Conservation (phyloP, 1,140 invertebrate genomes). For the Nomia melanderi region DNA sequence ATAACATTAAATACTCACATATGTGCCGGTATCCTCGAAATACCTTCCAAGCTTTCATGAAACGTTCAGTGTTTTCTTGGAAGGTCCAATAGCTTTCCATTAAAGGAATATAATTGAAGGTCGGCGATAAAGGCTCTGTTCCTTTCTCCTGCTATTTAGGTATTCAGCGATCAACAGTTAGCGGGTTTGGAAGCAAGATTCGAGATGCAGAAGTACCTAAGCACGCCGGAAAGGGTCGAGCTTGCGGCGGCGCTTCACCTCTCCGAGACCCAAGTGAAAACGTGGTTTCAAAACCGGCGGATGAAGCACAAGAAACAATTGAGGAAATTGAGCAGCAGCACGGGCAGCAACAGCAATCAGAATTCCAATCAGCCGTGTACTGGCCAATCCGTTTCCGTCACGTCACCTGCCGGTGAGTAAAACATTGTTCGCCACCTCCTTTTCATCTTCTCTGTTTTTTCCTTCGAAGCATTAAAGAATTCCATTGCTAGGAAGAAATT, state of each 20-base stretch:
- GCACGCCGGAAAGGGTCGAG: slow-evolving; percentile 97
- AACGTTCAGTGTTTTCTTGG: no score
- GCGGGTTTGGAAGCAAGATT: slow-evolving; percentile 97
- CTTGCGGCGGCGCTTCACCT: slow-evolving; percentile 94
- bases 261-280: slow-evolving; percentile 99
- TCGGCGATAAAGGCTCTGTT: background rate
- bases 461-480: background rate
- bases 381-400: slow-evolving; percentile 67
- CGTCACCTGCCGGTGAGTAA: slow-evolving; percentile 74
- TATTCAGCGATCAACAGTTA: slow-evolving; percentile 98
- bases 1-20: no score
- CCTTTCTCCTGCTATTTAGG: slow-evolving; percentile 64
- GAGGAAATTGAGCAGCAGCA: slow-evolving; percentile 84
- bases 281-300: slow-evolving; percentile 98
- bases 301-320: slow-evolving; percentile 99
- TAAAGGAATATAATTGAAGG: background rate
- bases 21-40: no score
- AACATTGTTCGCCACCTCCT: background rate
- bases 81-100: no score
- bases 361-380: slow-evolving; percentile 62
- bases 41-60: no score
- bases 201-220: slow-evolving; percentile 97
- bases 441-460: background rate
- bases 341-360: slow-evolving; percentile 48
- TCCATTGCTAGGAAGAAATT: no score